Conservation (phyloP, 2,797 vertebrate genomes). For the Takifugu rubripes region DNA sequence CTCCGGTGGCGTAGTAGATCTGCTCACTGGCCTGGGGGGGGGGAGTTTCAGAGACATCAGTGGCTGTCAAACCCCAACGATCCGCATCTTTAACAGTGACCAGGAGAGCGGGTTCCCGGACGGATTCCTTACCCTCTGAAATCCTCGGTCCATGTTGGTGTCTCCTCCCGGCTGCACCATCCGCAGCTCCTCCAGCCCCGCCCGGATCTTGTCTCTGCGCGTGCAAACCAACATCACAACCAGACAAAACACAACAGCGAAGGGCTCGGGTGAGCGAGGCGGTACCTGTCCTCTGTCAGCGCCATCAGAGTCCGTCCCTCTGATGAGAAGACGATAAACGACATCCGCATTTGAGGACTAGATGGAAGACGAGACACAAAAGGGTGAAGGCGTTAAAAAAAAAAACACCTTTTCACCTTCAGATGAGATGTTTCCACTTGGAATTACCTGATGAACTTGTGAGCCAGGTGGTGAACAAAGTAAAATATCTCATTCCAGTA, state of each 20-base stretch:
- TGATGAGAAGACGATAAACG: constrained; percentile 97
- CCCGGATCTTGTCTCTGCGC: constrained; percentile 88
- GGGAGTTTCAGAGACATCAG: constrained; percentile 36
- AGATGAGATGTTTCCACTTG: constrained; percentile 2
- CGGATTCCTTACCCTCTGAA: constrained; percentile 81
- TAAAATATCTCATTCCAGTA: constrained; percentile 99
- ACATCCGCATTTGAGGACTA: constrained; percentile 97
- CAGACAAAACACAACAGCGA: too few species aligned
- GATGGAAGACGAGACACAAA: background rate
- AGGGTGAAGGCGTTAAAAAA: background rate
- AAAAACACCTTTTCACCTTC: background rate
- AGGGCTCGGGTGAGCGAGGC: background rate
- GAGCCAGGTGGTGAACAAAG: constrained; percentile 94
- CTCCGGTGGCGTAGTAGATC: constrained; percentile 92
- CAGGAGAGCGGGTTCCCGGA: constrained; percentile 23
- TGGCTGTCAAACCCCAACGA: constrained; percentile 30
- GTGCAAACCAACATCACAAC: background rate
- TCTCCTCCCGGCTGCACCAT: constrained; percentile 92
- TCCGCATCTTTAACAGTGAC: constrained; percentile 5
- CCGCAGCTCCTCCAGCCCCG: constrained; percentile 88
- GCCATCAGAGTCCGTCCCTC: constrained; percentile 88
- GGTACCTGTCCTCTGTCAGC: constrained; percentile 93
- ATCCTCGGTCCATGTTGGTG: constrained; percentile 93
- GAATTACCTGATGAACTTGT: constrained; percentile 93
- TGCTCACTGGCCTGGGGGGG: constrained; percentile 91